Evolutionary conservation across 2,888 invertebrate species (phyloP).

Genomic region (Xestia sexstrigata): DNA sequence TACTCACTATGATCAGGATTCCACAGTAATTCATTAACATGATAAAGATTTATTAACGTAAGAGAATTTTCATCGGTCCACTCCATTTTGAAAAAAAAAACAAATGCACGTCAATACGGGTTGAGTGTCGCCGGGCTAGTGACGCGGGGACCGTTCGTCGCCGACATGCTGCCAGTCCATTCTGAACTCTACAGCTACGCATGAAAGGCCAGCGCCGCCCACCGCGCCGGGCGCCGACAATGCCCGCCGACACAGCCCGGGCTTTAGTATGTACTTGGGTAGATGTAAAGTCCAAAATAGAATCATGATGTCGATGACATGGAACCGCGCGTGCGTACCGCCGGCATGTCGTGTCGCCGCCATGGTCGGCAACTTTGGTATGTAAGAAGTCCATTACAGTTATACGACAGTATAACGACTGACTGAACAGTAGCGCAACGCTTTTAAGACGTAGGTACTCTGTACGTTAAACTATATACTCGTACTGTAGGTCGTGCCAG

Average conservation of each 20-base stretch:
- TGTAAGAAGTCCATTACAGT: not conserved
- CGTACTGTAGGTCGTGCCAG: too few species aligned
- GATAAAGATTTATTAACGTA: not conserved
- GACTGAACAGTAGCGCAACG: not conserved
- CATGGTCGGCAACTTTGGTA: not conserved
- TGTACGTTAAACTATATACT: too few species aligned
- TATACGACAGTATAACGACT: not conserved
- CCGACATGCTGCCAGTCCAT: not conserved
- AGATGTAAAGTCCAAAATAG: not conserved
- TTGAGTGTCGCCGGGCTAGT: not conserved
- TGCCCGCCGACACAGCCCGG: not conserved
- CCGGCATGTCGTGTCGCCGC: not conserved
- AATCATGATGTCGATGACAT: not conserved
- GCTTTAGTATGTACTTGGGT: not conserved
- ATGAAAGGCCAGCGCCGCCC: not conserved
- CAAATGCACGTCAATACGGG: not conserved
- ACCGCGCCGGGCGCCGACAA: not conserved
- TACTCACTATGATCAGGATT: conserved; percentile 4
- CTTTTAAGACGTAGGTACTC: too few species aligned
- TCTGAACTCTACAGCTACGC: not conserved
- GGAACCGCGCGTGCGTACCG: not conserved
- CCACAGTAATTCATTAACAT: not conserved
- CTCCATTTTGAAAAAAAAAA: not conserved
- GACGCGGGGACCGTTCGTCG: not conserved
- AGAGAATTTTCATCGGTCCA: not conserved